Conservation (phyloP, 2,113 vertebrate genomes). For the Lanius collurio region DNA sequence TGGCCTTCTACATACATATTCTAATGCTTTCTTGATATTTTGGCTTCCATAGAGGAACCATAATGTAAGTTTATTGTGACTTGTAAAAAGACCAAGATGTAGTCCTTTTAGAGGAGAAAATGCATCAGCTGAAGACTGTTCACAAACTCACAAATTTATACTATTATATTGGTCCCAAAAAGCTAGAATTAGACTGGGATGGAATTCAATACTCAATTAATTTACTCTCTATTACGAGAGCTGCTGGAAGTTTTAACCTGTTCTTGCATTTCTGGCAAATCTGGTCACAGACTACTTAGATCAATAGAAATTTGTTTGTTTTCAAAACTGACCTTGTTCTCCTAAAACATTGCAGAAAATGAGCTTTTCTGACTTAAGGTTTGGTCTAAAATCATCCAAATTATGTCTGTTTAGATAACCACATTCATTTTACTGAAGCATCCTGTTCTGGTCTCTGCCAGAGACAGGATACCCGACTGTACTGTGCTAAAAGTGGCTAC, state of each 20-base stretch:
- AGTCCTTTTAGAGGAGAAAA: not conserved
- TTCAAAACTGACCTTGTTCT: not conserved
- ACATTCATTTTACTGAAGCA: not conserved
- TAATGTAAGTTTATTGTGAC: not conserved
- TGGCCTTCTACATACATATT: not conserved
- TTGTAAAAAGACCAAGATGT: not conserved
- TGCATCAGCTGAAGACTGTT: not conserved
- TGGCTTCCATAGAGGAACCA: not conserved
- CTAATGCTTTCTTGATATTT: not conserved
- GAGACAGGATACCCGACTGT: not conserved
- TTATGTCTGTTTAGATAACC: not conserved
- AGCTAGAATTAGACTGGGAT: not conserved
- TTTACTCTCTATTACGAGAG: not conserved
- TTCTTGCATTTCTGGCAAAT: not conserved
- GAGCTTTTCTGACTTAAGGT: not conserved
- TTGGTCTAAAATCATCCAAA: not conserved
- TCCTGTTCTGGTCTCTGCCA: slow-evolving; percentile 11
- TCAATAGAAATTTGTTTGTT: not conserved
- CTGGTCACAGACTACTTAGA: not conserved
- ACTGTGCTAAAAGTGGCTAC: not conserved
- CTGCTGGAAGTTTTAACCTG: not conserved
- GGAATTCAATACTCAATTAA: not conserved
- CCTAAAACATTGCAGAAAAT: not conserved
- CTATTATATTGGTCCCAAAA: not conserved
- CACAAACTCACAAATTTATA: not conserved